phyloP scores from a whole-genome alignment of 2,113 vertebrate species.

The Chaetodon auriga region DNA sequence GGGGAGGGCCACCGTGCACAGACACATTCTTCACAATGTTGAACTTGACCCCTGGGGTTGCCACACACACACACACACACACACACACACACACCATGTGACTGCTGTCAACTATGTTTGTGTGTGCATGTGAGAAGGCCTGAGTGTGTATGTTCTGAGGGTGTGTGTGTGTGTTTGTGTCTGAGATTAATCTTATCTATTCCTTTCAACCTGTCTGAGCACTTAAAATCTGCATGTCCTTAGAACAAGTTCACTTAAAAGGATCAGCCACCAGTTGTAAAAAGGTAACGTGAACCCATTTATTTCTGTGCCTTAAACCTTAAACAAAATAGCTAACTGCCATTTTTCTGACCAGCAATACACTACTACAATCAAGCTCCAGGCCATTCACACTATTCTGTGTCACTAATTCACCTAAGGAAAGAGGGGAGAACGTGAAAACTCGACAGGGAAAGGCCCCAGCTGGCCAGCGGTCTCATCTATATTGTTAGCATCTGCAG shows the following conservation, averaged over 20 bases:
- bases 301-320: too few species aligned
- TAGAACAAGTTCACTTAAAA: background rate
- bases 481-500: background rate
- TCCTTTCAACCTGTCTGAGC: background rate
- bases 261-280: background rate
- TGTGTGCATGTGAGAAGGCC: background rate
- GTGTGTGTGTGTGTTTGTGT: background rate
- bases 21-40: conserved; percentile 62
- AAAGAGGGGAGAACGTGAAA: too few species aligned
- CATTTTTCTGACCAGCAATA: too few species aligned
- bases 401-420: too few species aligned
- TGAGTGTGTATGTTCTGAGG: background rate
- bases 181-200: background rate
- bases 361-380: too few species aligned
- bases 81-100: conserved; percentile 50
- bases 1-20: conserved; percentile 28
- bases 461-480: background rate
- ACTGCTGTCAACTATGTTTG: conserved; percentile 29
- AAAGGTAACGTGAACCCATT: background rate
- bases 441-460: too few species aligned
- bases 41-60: conserved; percentile 67
- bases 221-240: background rate
- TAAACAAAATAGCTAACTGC: too few species aligned
- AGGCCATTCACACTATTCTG: too few species aligned
- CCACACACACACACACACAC: conserved; percentile 38